Conservation (phyloP, 2,888 invertebrate genomes). For the Coenonympha arcania region DNA sequence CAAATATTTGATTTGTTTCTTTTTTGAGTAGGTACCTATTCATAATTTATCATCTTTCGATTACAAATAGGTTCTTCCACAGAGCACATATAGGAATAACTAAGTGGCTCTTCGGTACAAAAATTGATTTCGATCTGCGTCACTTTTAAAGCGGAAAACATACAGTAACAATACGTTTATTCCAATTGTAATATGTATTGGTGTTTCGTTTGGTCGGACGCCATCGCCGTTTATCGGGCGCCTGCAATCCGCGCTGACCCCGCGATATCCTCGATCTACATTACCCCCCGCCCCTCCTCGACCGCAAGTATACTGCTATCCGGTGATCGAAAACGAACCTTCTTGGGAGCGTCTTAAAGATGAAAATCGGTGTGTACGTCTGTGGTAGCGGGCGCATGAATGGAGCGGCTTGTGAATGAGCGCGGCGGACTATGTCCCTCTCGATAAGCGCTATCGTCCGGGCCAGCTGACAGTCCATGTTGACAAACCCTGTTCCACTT, state of each 20-base stretch:
- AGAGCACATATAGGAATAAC: too few species aligned
- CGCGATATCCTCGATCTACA: slow-evolving; percentile 71
- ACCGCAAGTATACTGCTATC: slow-evolving; percentile 9
- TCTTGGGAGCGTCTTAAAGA: slow-evolving; percentile 43
- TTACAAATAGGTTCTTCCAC: too few species aligned
- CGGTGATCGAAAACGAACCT: slow-evolving; percentile 42
- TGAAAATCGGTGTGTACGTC: slow-evolving; percentile 36
- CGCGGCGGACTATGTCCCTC: slow-evolving; percentile 66
- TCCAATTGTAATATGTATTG: slow-evolving; percentile 15
- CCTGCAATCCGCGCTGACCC: slow-evolving; percentile 73
- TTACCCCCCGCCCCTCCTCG: slow-evolving; percentile 47
- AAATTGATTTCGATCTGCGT: not conserved
- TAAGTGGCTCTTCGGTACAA: not conserved
- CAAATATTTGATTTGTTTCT: too few species aligned
- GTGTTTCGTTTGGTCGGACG: slow-evolving; percentile 12
- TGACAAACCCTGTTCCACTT: slow-evolving; percentile 73
- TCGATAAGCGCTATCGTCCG: slow-evolving; percentile 70
- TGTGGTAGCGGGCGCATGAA: slow-evolving; percentile 61
- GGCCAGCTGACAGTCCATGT: slow-evolving; percentile 71
- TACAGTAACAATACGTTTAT: not conserved
- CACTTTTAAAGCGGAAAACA: not conserved
- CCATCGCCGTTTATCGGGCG: slow-evolving; percentile 40
- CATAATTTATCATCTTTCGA: too few species aligned
- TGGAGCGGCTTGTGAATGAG: slow-evolving; percentile 71
- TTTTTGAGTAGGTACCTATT: too few species aligned